Conservation (phyloP, 2,797 vertebrate genomes). For the Malurus leucopterus region DNA sequence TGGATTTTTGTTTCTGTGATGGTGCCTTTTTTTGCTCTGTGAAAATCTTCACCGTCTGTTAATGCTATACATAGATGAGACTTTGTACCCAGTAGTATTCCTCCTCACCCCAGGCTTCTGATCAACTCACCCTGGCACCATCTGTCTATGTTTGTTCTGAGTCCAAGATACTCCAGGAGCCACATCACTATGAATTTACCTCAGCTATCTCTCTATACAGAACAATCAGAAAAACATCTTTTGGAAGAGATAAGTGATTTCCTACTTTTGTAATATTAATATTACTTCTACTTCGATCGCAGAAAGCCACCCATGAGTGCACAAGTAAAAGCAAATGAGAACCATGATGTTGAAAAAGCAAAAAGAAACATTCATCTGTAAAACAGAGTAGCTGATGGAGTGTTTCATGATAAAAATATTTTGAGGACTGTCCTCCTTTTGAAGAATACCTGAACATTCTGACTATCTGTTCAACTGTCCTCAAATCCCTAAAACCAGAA, state of each 20-base stretch:
- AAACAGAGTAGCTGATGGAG: neutral
- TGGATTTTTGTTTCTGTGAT: neutral
- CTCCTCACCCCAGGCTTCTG: conserved; percentile 44
- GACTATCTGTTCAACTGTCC: neutral
- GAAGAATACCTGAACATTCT: neutral
- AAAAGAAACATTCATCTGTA: neutral
- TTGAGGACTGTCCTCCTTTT: neutral
- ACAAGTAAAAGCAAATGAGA: neutral
- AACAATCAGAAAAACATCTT: neutral
- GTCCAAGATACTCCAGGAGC: conserved; percentile 49
- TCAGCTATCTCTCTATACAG: neutral
- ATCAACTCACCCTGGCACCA: conserved; percentile 38
- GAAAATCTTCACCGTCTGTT: conserved; percentile 28
- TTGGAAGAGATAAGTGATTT: neutral
- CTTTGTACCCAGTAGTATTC: conserved; percentile 43
- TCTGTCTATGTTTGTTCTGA: conserved; percentile 47
- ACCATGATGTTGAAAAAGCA: neutral
- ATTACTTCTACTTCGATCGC: neutral
- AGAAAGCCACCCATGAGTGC: neutral
- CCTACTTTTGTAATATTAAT: neutral
- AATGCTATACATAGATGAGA: conserved; percentile 47
- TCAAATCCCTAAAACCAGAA: neutral
- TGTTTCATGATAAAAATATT: neutral
- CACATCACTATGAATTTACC: conserved; percentile 36
- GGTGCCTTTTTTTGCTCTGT: neutral